Evolutionary conservation across 2,888 invertebrate genomes (phyloP).

Genomic region (Phalera bucephala): DNA sequence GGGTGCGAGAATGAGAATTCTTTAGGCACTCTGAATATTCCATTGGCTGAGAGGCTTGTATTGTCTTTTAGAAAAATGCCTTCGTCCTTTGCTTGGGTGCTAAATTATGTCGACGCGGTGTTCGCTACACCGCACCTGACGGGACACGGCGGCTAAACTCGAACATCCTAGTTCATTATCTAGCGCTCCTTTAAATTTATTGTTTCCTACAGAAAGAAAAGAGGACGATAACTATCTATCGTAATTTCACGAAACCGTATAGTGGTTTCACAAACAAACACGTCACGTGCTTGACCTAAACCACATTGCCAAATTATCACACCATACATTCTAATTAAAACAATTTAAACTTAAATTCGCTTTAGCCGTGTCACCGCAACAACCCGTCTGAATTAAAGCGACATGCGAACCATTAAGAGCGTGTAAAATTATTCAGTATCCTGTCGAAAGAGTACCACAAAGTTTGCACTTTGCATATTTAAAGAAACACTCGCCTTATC

Average conservation of each 20-base stretch:
- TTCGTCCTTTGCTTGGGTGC: constrained; percentile 55
- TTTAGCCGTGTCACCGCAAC: constrained; percentile 56
- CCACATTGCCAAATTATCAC: constrained; percentile 27
- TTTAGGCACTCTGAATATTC: constrained; percentile 78
- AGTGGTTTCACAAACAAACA: no score
- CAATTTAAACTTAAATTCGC: constrained; percentile 44
- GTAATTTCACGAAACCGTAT: no score
- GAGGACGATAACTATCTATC: constrained; percentile 19
- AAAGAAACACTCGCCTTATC: constrained; percentile 78
- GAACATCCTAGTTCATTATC: constrained; percentile 69
- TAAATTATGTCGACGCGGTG: constrained; percentile 70
- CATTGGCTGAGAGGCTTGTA: constrained; percentile 70
- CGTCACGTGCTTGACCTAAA: no score
- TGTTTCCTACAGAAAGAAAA: constrained; percentile 43
- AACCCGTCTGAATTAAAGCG: constrained; percentile 65
- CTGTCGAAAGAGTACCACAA: constrained; percentile 71
- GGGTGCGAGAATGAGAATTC: constrained; percentile 82
- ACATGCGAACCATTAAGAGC: constrained; percentile 75
- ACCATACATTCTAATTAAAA: constrained; percentile 27
- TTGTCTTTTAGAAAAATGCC: constrained; percentile 80
- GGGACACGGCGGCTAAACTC: constrained; percentile 35
- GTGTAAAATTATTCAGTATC: constrained; percentile 80
- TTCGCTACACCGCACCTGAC: constrained; percentile 49
- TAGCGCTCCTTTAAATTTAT: constrained; percentile 51
- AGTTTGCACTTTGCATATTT: constrained; percentile 81